Evolutionary conservation across 2,797 vertebrate genomes (phyloP), one percentile per base, ranked within the genome.

Genomic region (Pseudochaenichthys georgianus): DNA sequence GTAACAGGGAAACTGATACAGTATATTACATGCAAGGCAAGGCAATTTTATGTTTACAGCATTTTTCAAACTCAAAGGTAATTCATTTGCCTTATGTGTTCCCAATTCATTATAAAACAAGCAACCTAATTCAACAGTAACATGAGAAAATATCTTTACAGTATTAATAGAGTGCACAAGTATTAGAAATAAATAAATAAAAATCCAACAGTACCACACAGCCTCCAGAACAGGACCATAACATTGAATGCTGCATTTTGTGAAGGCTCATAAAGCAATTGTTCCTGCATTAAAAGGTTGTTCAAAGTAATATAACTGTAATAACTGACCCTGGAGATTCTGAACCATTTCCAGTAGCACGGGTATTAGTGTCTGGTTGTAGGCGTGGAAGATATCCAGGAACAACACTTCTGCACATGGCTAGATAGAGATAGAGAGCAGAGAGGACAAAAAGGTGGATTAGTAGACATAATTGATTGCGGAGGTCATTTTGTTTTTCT

Each of bases 391-490:
- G 89, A 99, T 95, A 89, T 99, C 97, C 90, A 99, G 95, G 93
- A 99, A 99, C 76, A 99, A 92, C n/a, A 99, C 97, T 93, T 99
- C 98, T 0, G 96, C 97, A 82, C 97, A 99, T 0, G 97, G 98
- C 98, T 99, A 78, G 73, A 89, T 48, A 80, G 17, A 82, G 45
- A 57, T 76, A 69, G 8, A 66, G 43, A 76, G 42, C 17, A 74
- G 13, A 57, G 17, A 16, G 46, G 5, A 70, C 31, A 73, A 17
- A 80, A n/a, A 53, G 4, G 75, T 65, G 0, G 45, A 21, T 70
- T 67, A 72, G 50, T 23, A 38, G 23, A 38, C 31, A 72, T 31
- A 64, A 70, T 10, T 51, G 19, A 61, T 51, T 38, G 31, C 42
- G 23, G 17, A 55, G 42, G 12, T 9, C 1, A 54, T 64, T 55